Evolutionary conservation across 2,888 invertebrate genomes (phyloP).

Genomic region (Sepioteuthis lessoniana): DNA sequence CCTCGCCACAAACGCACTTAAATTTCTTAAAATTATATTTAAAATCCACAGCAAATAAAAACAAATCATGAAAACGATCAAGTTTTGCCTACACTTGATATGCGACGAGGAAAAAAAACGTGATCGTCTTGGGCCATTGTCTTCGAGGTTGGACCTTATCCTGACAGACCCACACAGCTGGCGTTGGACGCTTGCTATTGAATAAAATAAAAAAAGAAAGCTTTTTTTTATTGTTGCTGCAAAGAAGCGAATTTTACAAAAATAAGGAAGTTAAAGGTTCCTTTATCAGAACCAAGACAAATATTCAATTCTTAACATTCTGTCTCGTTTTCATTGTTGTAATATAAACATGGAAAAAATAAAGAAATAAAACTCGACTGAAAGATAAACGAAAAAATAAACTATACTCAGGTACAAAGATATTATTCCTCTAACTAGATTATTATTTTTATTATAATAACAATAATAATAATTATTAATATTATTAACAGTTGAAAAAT

Average conservation of each 20-base stretch:
- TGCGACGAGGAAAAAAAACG: not conserved
- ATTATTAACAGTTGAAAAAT: too few species aligned
- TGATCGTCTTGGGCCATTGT: not conserved
- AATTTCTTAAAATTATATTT: not conserved
- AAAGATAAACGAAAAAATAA: not conserved
- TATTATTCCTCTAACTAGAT: too few species aligned
- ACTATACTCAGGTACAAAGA: too few species aligned
- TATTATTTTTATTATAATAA: too few species aligned
- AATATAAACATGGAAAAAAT: not conserved
- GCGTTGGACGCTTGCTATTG: not conserved
- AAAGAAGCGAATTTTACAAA: not conserved
- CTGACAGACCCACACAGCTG: not conserved
- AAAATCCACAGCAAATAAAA: not conserved
- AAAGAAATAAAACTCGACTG: not conserved
- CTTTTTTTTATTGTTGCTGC: not conserved
- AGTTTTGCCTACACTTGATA: not conserved
- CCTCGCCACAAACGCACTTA: not conserved
- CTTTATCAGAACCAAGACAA: not conserved
- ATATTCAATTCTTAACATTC: not conserved
- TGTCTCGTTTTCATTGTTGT: not conserved
- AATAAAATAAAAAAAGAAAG: not conserved
- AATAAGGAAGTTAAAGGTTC: not conserved
- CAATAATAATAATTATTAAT: too few species aligned
- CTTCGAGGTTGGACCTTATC: not conserved
- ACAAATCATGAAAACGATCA: not conserved